Percentiles rank a stretch among this genome's conserved stretches.
phyloP scores from a whole-genome alignment of 2,888 invertebrate species.

The Chironomus riparius region DNA sequence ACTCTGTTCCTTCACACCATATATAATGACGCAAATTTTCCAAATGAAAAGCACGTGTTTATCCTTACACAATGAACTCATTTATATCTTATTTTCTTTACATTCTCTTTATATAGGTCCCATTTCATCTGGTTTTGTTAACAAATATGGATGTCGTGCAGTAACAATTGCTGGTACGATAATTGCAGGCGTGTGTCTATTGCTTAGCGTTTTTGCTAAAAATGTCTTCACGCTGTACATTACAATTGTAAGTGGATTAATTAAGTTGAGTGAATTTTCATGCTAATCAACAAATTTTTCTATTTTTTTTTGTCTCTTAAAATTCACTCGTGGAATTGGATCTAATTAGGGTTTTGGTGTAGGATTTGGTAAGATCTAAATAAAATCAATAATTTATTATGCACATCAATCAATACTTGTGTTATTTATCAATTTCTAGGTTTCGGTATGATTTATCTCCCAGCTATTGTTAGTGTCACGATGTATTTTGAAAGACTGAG shows the following conservation, averaged over 20 bases:
- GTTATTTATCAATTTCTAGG: neutral
- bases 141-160: slow-evolving; percentile 84
- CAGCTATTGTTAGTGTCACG: slow-evolving; percentile 95
- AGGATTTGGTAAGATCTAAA: slow-evolving; percentile 53
- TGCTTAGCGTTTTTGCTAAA: slow-evolving; percentile 70
- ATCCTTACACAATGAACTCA: neutral
- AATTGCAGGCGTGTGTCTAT: slow-evolving; percentile 66
- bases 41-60: neutral
- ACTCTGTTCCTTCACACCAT: neutral
- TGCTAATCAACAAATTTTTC: neutral
- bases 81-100: neutral
- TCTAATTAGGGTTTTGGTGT: slow-evolving; percentile 61
- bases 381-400: neutral
- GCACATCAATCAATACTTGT: neutral
- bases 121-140: slow-evolving; percentile 87
- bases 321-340: neutral
- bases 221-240: slow-evolving; percentile 78
- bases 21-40: neutral
- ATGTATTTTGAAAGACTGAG: slow-evolving; percentile 93
- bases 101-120: slow-evolving; percentile 61
- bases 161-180: slow-evolving; percentile 87
- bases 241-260: slow-evolving; percentile 60
- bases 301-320: neutral
- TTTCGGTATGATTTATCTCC: slow-evolving; percentile 85
- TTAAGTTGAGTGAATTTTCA: neutral